These are phyloP conservation scores for Otus sunia DNA, from an alignment of 2,113 vertebrate species.

Conservation along the genomic window DNA sequence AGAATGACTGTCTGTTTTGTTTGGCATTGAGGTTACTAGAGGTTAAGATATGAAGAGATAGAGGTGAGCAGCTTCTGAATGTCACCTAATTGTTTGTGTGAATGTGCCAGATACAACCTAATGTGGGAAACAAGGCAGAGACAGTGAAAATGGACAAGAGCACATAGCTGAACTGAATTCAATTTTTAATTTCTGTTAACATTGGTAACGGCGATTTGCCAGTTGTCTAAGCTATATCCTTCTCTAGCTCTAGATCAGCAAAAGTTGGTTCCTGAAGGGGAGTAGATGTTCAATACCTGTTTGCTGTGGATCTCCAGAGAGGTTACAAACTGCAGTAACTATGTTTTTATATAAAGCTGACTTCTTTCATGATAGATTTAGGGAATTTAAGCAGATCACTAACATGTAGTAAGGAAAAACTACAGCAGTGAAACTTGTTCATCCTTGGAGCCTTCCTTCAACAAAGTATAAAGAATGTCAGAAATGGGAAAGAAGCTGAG, in stretches of 20 bases:
- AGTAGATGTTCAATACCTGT: background rate
- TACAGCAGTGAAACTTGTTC: background rate
- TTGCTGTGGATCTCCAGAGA: background rate
- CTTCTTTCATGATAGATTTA: background rate
- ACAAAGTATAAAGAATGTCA: background rate
- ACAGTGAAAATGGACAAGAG: background rate
- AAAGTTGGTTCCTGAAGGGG: background rate
- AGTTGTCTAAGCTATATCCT: background rate
- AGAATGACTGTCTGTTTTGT: background rate
- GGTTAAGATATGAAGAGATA: background rate
- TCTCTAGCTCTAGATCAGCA: background rate
- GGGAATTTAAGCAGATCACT: background rate
- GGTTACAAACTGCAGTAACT: background rate
- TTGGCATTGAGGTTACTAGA: background rate
- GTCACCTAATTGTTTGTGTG: background rate
- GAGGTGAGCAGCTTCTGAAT: background rate
- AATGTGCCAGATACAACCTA: background rate
- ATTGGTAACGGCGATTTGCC: background rate
- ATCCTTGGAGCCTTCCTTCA: background rate
- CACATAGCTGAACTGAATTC: background rate
- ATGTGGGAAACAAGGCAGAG: background rate
- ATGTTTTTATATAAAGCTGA: background rate
- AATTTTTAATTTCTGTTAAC: background rate
- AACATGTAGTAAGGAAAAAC: background rate
- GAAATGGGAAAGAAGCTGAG: background rate